Conservation (phyloP, 2,797 vertebrate species). For the Manis crassicaudata region DNA sequence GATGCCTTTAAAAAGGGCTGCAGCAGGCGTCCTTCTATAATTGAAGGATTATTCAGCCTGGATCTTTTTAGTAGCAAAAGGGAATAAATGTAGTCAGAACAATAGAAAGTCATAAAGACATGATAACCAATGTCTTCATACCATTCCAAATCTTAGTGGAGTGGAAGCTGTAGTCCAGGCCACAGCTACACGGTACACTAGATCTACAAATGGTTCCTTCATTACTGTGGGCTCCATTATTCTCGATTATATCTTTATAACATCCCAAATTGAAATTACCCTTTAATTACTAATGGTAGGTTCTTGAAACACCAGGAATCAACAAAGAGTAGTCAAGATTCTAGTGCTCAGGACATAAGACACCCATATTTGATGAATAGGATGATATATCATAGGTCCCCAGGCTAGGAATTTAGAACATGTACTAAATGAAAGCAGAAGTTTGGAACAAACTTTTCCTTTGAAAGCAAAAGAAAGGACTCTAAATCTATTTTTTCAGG, state of each 20-base stretch:
- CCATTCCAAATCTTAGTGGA: neutral
- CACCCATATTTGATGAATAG: neutral
- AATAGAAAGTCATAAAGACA: neutral
- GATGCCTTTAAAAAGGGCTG: neutral
- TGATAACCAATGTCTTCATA: neutral
- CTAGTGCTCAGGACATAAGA: neutral
- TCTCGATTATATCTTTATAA: constrained; percentile 6
- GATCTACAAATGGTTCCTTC: neutral
- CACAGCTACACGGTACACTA: neutral
- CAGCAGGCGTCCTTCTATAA: neutral
- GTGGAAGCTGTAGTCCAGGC: neutral
- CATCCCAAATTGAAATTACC: neutral
- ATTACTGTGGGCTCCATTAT: neutral
- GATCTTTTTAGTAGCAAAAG: constrained; percentile 20
- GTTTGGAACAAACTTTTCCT: neutral
- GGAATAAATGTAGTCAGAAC: neutral
- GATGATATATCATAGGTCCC: neutral
- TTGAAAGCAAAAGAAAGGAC: neutral
- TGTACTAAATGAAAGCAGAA: constrained; percentile 10
- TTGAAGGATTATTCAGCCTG: constrained; percentile 19
- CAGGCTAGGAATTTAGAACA: neutral
- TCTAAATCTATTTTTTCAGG: neutral
- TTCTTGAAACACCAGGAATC: constrained; percentile 1
- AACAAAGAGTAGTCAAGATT: neutral
- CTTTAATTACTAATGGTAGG: constrained; percentile 2